phyloP scores from a whole-genome alignment of 2,888 invertebrate genomes.

The Embidobia sp. region DNA sequence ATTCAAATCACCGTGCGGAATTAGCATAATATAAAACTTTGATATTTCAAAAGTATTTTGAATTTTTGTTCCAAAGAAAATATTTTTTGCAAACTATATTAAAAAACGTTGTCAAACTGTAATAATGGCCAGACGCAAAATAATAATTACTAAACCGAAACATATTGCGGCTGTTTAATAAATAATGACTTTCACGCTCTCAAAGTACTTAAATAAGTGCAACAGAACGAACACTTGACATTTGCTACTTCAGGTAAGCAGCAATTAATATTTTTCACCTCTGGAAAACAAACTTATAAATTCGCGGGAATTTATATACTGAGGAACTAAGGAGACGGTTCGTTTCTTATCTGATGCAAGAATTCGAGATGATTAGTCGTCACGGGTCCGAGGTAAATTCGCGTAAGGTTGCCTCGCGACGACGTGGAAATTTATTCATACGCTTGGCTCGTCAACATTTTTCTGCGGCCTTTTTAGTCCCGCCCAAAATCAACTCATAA shows the following conservation, averaged over 20 bases:
- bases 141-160: not conserved
- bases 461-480: slow-evolving; percentile 21
- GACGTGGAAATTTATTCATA: slow-evolving; percentile 66
- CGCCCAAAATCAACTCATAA: slow-evolving; percentile 21
- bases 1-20: too few relatives aligned
- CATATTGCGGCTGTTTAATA: too few relatives aligned
- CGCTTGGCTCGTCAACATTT: slow-evolving; percentile 60
- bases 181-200: too few relatives aligned
- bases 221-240: not conserved
- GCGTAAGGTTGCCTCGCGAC: slow-evolving; percentile 66
- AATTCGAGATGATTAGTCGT: slow-evolving; percentile 74
- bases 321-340: slow-evolving; percentile 66
- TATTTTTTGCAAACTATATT: too few relatives aligned
- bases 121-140: too few relatives aligned
- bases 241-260: not conserved
- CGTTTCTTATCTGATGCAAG: slow-evolving; percentile 72
- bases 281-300: slow-evolving; percentile 55
- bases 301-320: slow-evolving; percentile 54
- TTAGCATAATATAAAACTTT: too few relatives aligned
- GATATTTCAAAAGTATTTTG: too few relatives aligned
- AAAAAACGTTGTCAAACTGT: too few relatives aligned
- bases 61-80: too few relatives aligned
- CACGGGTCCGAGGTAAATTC: slow-evolving; percentile 72
- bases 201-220: too few relatives aligned
- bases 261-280: slow-evolving; percentile 60